These are phyloP conservation scores for Lithobius niger DNA, from an alignment of 1,140 invertebrate genomes.

Conservation along the genomic window DNA sequence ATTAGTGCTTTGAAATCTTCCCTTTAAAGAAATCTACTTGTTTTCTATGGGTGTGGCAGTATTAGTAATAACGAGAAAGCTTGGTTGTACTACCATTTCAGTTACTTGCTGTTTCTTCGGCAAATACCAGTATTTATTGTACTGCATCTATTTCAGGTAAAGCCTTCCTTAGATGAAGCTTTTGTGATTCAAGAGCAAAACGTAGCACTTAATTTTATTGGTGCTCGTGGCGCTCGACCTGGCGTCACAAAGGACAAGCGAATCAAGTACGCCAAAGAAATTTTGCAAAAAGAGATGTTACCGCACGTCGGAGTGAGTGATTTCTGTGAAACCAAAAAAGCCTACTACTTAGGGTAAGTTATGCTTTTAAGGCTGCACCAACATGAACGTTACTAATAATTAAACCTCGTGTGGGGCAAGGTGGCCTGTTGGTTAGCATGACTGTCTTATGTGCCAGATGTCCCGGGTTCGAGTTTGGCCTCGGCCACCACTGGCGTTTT, in stretches of 20 bases:
- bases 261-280: slow-evolving; percentile 98
- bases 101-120: too few species aligned
- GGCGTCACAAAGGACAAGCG: slow-evolving; percentile 97
- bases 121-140: not conserved
- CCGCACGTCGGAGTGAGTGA: slow-evolving; percentile 97
- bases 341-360: slow-evolving; percentile 76
- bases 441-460: too few species aligned
- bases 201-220: slow-evolving; percentile 96
- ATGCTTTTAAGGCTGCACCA: not conserved
- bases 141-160: slow-evolving; percentile 38
- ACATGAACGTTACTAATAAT: too few species aligned
- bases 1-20: too few species aligned
- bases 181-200: slow-evolving; percentile 99
- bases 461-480: too few species aligned
- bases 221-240: slow-evolving; percentile 83
- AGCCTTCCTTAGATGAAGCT: slow-evolving; percentile 96
- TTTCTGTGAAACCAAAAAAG: slow-evolving; percentile 99
- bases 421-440: too few species aligned
- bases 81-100: too few species aligned
- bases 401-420: too few species aligned
- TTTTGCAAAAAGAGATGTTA: slow-evolving; percentile 98
- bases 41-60: too few species aligned
- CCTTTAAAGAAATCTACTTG: too few species aligned
- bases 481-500: too few species aligned
- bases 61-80: too few species aligned